Conservation (phyloP, 2,113 vertebrate genomes). For the Solenodon paradoxus region DNA sequence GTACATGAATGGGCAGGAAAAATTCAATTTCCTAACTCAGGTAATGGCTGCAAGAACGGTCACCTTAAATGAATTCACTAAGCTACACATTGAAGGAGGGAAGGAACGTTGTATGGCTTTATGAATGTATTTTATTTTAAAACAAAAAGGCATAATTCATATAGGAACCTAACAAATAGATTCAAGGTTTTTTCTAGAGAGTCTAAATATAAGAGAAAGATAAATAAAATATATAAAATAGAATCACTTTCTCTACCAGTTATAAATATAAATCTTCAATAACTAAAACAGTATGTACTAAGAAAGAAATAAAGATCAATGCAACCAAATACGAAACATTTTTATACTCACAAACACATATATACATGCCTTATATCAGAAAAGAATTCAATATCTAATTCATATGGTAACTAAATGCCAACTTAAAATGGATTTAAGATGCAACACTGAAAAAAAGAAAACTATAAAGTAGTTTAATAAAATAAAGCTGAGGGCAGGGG, state of each 20-base stretch:
- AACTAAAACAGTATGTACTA: background rate
- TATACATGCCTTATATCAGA: background rate
- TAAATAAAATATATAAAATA: background rate
- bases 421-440: background rate
- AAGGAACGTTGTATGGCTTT: background rate
- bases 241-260: background rate
- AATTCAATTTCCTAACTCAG: background rate
- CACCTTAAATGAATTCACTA: background rate
- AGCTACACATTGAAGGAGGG: background rate
- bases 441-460: background rate
- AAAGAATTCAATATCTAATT: background rate
- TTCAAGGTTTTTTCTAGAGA: background rate
- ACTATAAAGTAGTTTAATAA: background rate
- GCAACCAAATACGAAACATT: background rate
- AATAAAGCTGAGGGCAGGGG: background rate
- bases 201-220: background rate
- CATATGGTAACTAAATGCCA: background rate
- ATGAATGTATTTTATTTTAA: background rate
- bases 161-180: background rate
- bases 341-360: background rate
- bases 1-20: background rate
- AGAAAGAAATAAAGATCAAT: background rate
- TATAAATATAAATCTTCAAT: background rate
- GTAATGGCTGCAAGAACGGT: background rate
- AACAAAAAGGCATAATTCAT: background rate